A percentile compares a stretch with the other conserved stretches of the same genome.
phyloP scores from a whole-genome alignment of 2,797 vertebrate genomes.

The Lacerta bilineata region DNA sequence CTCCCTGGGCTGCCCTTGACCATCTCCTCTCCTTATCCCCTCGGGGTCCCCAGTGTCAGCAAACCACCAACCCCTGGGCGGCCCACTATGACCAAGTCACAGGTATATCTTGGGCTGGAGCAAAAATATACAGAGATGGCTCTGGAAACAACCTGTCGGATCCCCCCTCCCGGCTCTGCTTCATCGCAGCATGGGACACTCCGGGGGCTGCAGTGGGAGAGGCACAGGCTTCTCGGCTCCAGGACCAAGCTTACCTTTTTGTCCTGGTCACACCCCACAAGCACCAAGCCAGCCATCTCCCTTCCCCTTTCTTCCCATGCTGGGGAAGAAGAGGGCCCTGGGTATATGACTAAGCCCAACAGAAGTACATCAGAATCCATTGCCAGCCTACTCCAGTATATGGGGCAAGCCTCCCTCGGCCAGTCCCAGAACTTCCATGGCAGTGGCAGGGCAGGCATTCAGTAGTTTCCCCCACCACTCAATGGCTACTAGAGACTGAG shows the following conservation, averaged over 20 bases:
- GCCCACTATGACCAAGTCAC: conserved; percentile 3
- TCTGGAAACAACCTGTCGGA: conserved; percentile 25
- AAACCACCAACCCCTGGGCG: conserved; percentile 20
- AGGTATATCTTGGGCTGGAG: conserved; percentile 13
- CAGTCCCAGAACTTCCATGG: conserved; percentile 25
- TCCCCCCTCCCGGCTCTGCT: conserved; percentile 15
- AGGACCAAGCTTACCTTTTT: conserved; percentile 36
- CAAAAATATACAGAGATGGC: conserved; percentile 38
- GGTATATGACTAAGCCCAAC: conserved; percentile 8
- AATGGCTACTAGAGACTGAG: conserved; percentile 35
- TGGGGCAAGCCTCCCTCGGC: conserved; percentile 8
- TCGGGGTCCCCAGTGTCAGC: conserved; percentile 23
- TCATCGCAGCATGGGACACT: neutral
- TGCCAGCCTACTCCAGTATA: neutral
- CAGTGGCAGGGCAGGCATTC: conserved; percentile 20
- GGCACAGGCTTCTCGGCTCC: neutral
- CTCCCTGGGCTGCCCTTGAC: conserved; percentile 49
- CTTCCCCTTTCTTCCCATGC: conserved; percentile 6
- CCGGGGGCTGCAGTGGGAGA: neutral
- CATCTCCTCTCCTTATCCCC: conserved; percentile 54
- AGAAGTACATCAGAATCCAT: conserved; percentile 1
- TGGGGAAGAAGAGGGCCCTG: conserved; percentile 16
- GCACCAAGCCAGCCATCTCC: neutral
- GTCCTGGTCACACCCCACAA: conserved; percentile 17
- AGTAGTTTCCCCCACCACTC: neutral